Conservation (phyloP, 1,140 invertebrate genomes). For the Leptopilina boulardi region DNA sequence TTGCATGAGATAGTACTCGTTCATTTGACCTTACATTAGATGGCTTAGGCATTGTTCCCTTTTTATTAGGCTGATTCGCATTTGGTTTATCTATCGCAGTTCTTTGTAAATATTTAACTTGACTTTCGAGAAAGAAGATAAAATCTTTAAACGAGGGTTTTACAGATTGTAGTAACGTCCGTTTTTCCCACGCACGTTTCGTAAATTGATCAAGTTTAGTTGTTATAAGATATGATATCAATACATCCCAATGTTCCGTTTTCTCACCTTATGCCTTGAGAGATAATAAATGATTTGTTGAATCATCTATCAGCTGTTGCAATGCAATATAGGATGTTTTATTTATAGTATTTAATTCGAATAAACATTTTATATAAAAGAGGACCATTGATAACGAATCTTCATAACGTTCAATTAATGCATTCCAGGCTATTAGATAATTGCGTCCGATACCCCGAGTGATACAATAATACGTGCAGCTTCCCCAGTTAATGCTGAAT, state of each 20-base stretch:
- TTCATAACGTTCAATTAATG: conserved; percentile 34
- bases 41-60: background rate
- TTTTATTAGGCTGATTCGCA: background rate
- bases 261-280: conserved; percentile 38
- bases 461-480: conserved; percentile 7
- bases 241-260: conserved; percentile 44
- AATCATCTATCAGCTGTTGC: conserved; percentile 41
- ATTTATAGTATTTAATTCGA: conserved; percentile 7
- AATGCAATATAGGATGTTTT: conserved; percentile 32
- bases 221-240: conserved; percentile 43
- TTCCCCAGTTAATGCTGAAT: background rate
- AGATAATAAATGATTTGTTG: conserved; percentile 40
- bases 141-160: background rate
- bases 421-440: conserved; percentile 26
- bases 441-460: conserved; percentile 27
- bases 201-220: conserved; percentile 41
- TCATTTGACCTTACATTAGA: background rate
- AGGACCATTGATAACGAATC: conserved; percentile 14
- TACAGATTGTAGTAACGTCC: background rate
- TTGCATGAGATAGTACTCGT: background rate
- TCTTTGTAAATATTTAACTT: conserved; percentile 31
- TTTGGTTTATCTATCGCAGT: background rate
- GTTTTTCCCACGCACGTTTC: conserved; percentile 46
- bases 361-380: conserved; percentile 30
- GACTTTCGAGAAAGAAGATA: conserved; percentile 22